Base-by-base conservation (phyloP, 2,888 invertebrate species). In the Habroteleia sp. region DNA sequence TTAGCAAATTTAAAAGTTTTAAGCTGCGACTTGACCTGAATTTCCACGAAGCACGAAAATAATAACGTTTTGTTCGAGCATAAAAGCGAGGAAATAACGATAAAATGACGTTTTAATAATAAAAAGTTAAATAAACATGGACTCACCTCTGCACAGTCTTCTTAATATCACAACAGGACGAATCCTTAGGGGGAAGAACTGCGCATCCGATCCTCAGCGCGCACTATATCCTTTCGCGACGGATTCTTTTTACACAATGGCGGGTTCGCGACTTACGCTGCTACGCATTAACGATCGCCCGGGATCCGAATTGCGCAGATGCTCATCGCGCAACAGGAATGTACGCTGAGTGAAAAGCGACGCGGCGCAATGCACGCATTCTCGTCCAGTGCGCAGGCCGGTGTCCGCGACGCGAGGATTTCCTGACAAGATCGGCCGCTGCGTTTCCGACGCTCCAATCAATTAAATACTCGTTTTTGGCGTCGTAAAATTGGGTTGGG, bases 81-180 rank as follows among this genome's bases (percentile, higher is more conserved):
- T n/a, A n/a, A n/a, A n/a, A 20, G 20, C 2, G 5, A 20, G 5
- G 5, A 20, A 20, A 20, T 20, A 20, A 20, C 20, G 20, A 20
- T 2, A 20, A 20, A n/a, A n/a, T n/a, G n/a, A n/a, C n/a, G n/a
- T 16, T 41, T 20, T 7, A 16, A 13, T 14, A 37, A 25, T 0
- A 23, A 42, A 33, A 29, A 35, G 42, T 7, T 14, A 8, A 46
- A 35, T 14, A 50, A 41, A 23, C 10, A 17, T 3, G 16, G 37
- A 85, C 87, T 86, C 82, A 88, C 88, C 86, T 88, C 87, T 86
- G 87, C 88, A 87, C 88, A 87, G 83, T 85, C 85, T 87, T 80
- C 85, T 73, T 66, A 85, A 83, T 88, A 88, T 88, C 88, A 88
- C 88, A 88, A 81, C 83, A 85, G 84, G 85, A 84, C 82, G 84